Evolutionary conservation across 2,888 invertebrate genomes (phyloP), one percentile per base, ranked within the genome.

Genomic region (Drosophila subquinaria): DNA sequence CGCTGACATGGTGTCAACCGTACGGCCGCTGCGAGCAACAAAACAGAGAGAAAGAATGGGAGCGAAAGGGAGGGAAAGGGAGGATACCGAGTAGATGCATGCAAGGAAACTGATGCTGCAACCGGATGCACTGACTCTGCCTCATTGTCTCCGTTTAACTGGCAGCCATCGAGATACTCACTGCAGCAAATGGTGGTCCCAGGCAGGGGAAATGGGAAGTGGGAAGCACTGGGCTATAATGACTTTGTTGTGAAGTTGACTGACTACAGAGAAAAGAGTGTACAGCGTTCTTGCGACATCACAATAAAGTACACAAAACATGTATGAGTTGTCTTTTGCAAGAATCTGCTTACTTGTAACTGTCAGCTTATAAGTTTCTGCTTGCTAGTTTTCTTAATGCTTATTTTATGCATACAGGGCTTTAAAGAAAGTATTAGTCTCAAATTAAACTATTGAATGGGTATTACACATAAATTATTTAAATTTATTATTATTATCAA

Each of bases 1-100:
- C 73, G 76, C 73, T 82, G 76, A 76, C 73, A 73, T 69, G 76
- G 86, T 86, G 82, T 69, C 81, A 86, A 73, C 81, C 55, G 64
- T 38, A 61, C 47, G 57, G 55, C 59, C 48, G 53, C 67, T 66
- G 69, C 50, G 38, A 48, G 57, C 53, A n/a, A 27, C 52, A 52
- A 30, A 15, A 30, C 11, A 17, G 5, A n/a, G 30, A 17, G 20
- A 4, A 20, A 17, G 9, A 23, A 35, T 51, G 53, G 66, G 62
- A 40, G 40, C 48, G 53, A 56, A 43, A 57, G 56, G 11, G 9
- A 52, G 48, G 4, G 23, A 23, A 4, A 20, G 20, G 20, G 20
- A 20, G 20, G 20, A 20, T 20, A 20, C 20, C 20, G 20, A 20
- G 20, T 20, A 20, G 48, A 36, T 60, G 70, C 9, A 42, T 48